Percentiles rank a stretch among this genome's conserved stretches.
These are phyloP conservation scores for Phylloscopus trochiloides DNA, from an alignment of 2,113 vertebrate genomes.

Conservation along the genomic window DNA sequence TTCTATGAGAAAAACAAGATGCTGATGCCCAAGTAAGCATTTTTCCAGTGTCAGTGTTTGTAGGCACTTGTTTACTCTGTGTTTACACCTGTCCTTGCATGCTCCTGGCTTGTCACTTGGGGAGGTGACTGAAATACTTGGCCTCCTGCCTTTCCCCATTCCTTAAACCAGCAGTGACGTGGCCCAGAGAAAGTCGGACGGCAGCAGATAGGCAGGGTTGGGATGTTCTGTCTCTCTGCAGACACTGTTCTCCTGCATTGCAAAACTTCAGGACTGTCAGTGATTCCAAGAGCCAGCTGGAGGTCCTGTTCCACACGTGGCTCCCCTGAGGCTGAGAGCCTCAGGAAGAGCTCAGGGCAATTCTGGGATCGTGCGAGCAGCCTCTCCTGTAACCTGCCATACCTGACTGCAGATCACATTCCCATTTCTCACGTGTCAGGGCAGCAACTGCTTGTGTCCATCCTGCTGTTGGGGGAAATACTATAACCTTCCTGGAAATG, in stretches of 20 bases:
- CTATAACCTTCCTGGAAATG: background rate
- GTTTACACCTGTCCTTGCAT: conserved; percentile 20
- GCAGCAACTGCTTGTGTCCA: conserved; percentile 38
- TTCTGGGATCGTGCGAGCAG: fast-evolving
- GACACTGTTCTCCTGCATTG: fast-evolving
- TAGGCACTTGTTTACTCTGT: conserved; percentile 7
- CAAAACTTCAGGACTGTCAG: background rate
- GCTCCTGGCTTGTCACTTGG: background rate
- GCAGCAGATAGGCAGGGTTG: background rate
- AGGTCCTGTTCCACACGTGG: background rate
- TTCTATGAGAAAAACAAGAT: conserved; percentile 94
- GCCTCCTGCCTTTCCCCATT: background rate
- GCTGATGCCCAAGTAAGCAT: conserved; percentile 86
- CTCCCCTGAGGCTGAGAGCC: background rate
- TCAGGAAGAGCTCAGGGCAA: fast-evolving
- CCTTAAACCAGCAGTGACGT: background rate
- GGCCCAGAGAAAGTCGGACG: background rate
- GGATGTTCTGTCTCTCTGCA: background rate
- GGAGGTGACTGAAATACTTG: conserved; percentile 18
- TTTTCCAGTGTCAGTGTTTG: background rate
- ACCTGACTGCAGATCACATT: conserved; percentile 27
- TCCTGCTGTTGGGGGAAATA: background rate
- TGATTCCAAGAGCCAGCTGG: background rate
- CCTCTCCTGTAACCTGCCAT: background rate
- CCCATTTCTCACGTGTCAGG: background rate